A percentile compares a stretch with the other conserved stretches of the same genome.
phyloP scores from a whole-genome alignment of 1,140 invertebrate species.

The Aphelinus certus region DNA sequence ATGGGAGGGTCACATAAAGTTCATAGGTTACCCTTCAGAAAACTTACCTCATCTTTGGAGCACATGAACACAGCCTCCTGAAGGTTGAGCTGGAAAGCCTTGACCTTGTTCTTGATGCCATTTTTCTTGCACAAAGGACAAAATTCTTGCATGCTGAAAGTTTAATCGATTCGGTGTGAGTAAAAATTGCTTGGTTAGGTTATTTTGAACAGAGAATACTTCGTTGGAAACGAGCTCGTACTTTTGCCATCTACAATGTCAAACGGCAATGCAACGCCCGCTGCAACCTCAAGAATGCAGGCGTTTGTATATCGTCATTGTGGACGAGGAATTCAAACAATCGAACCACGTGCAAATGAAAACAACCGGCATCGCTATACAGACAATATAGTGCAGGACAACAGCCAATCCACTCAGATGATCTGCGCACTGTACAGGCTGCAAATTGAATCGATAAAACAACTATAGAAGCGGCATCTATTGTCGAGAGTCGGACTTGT shows the following conservation, averaged over 20 bases:
- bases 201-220: conserved; percentile 11
- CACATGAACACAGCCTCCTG: conserved; percentile 47
- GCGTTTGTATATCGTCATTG: too few species aligned
- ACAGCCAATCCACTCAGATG: too few species aligned
- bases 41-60: conserved; percentile 42
- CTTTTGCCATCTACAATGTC: conserved; percentile 17
- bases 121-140: conserved; percentile 49
- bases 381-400: too few species aligned
- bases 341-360: too few species aligned
- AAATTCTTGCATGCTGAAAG: conserved; percentile 46
- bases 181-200: conserved; percentile 14
- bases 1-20: not conserved
- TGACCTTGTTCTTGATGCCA: conserved; percentile 42
- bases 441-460: too few species aligned
- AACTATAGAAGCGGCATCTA: too few species aligned
- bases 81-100: conserved; percentile 46
- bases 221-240: not conserved
- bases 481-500: too few species aligned
- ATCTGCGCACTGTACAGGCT: too few species aligned
- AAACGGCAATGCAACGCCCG: too few species aligned
- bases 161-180: not conserved
- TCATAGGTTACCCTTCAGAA: not conserved
- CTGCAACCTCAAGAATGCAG: too few species aligned
- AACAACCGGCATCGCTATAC: too few species aligned
- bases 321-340: too few species aligned